These are phyloP conservation scores for Pammene aurita DNA, from an alignment of 2,888 invertebrate species.

Conservation along the genomic window DNA sequence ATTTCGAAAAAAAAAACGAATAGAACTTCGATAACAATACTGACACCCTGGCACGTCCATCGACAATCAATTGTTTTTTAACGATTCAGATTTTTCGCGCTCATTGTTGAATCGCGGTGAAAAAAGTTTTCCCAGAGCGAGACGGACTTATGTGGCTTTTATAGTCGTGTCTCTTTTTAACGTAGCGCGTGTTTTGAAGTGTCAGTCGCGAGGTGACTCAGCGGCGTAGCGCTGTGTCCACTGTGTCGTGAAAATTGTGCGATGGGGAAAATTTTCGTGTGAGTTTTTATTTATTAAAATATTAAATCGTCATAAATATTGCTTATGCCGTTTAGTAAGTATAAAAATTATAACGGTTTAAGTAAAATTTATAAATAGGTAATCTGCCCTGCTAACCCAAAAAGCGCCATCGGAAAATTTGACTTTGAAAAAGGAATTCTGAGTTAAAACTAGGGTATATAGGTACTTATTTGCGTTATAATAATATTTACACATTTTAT, in stretches of 20 bases:
- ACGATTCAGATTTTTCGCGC: constrained; percentile 21
- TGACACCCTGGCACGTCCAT: constrained; percentile 21
- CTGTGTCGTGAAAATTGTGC: constrained; percentile 26
- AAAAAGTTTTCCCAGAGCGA: constrained; percentile 22
- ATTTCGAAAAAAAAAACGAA: neutral
- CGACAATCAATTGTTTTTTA: constrained; percentile 23
- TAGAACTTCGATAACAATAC: constrained; percentile 16
- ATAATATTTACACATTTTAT: too few species aligned
- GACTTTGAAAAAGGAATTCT: too few species aligned
- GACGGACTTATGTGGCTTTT: constrained; percentile 18
- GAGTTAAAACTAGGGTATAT: too few species aligned
- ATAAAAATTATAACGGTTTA: too few species aligned
- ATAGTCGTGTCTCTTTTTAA: constrained; percentile 25
- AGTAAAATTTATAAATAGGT: too few species aligned
- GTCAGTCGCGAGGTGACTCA: constrained; percentile 36
- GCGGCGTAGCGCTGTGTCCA: constrained; percentile 25
- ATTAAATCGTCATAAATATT: too few species aligned
- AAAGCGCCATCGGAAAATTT: too few species aligned
- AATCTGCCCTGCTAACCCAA: too few species aligned
- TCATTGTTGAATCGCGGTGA: constrained; percentile 6
- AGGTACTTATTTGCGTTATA: too few species aligned
- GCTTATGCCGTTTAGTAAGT: too few species aligned
- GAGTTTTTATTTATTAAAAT: constrained; percentile 27
- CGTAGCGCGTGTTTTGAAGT: constrained; percentile 25
- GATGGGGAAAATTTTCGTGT: constrained; percentile 42